Base-by-base conservation (phyloP, 2,888 invertebrate species). In the Drosophila subquinaria region DNA sequence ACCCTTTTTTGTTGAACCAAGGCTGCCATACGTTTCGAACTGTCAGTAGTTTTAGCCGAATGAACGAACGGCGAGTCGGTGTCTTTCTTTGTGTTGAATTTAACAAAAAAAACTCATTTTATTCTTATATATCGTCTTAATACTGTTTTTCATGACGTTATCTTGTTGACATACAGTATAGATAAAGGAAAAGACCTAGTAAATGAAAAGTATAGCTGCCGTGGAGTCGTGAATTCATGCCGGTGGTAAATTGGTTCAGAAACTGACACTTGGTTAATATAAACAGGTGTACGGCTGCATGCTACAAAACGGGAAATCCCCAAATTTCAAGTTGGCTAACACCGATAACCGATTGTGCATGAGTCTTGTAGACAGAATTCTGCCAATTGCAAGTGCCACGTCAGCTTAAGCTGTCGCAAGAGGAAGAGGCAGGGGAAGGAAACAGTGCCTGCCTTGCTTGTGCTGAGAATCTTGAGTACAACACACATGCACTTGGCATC, bases 301-400 rank as follows among this genome's bases (percentile, higher is more conserved):
- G 30, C 5, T 4, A 50, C 8, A 60, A 64, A 53, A 8, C 43
- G 65, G 74, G 53, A 38, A 48, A 35, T 65, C 45, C 74, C 74
- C 76, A 4, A 40, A 48, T 35, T 42, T 9, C 2, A 33, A 56
- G 5, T 11, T 33, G 1, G 2, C 4, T 4, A 36, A 20, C 3
- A 15, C 4, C 10, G 15, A 30, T 36, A 35, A 6, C 50, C 17
- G 13, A 50, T 35, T 17, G 48, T 15, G 15, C 15, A 4, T 5
- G 15, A 1, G 33, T 15, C 3, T 40, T 8, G 1, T 11, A 23
- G 3, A 52, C 1, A 9, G 11, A 27, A 11, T 15, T 10, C 2
- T 15, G 6, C 15, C 11, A 15, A 3, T 20, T 3, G 2, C 15
- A 20, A 36, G 11, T 20, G 65, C 38, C 62, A 77, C 75, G 62